Conservation (phyloP, 2,888 invertebrate genomes). For the Eupithecia subumbrata region DNA sequence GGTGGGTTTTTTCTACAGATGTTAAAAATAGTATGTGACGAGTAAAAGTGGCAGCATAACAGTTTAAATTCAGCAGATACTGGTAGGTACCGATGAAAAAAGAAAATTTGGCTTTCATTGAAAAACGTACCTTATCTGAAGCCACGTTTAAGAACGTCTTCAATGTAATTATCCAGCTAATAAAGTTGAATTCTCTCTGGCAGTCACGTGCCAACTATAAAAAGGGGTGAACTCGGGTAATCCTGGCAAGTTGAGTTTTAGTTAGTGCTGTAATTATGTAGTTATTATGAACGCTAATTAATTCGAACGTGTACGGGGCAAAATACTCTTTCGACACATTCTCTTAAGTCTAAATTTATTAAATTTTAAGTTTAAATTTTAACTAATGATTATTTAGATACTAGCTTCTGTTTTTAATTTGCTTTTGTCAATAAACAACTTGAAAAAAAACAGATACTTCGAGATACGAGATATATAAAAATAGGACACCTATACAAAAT, state of each 20-base stretch:
- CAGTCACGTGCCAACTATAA: conserved; percentile 44
- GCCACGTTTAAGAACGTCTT: conserved; percentile 39
- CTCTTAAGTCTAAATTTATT: not conserved
- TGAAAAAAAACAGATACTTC: too few relatives aligned
- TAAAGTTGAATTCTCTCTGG: conserved; percentile 41
- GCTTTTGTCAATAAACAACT: too few relatives aligned
- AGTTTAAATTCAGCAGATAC: not conserved
- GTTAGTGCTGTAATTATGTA: conserved; percentile 35
- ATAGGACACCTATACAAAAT: too few relatives aligned
- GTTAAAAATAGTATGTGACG: not conserved
- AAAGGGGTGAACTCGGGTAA: conserved; percentile 40
- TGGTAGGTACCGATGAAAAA: not conserved
- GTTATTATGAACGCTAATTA: conserved; percentile 39
- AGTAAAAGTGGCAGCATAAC: not conserved
- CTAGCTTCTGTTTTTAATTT: not conserved
- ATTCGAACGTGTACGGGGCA: conserved; percentile 19
- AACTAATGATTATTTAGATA: not conserved
- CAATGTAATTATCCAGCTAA: conserved; percentile 43
- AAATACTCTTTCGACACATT: not conserved
- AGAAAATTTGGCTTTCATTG: conserved; percentile 5
- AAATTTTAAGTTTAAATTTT: not conserved
- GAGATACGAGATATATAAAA: too few relatives aligned
- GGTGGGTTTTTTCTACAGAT: not conserved
- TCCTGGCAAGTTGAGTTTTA: conserved; percentile 34
- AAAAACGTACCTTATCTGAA: conserved; percentile 19